Conservation (phyloP, 2,797 vertebrate species). For the Sciurus carolinensis region DNA sequence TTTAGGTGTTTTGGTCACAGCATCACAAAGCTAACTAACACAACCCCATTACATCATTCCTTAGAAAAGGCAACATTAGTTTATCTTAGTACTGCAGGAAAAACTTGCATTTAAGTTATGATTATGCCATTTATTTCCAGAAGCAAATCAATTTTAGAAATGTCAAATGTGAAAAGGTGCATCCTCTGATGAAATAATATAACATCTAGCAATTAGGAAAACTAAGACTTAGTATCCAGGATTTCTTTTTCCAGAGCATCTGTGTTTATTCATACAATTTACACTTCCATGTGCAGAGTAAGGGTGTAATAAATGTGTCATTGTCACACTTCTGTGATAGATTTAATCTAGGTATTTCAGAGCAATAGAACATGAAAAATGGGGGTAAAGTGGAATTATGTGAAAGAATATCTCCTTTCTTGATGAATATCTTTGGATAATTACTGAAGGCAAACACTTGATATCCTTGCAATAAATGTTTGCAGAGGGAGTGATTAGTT, state of each 20-base stretch:
- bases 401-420: not conserved
- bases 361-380: not conserved
- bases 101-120: not conserved
- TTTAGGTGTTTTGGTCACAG: too few species aligned
- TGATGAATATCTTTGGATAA: not conserved
- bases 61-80: not conserved
- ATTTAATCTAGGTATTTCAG: not conserved
- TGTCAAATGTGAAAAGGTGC: not conserved
- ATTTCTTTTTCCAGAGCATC: not conserved
- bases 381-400: not conserved
- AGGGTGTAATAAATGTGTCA: not conserved
- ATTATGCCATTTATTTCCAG: not conserved
- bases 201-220: not conserved
- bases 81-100: not conserved
- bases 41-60: not conserved
- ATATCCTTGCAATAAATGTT: not conserved
- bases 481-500: not conserved
- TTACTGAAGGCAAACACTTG: not conserved
- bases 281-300: not conserved
- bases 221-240: not conserved
- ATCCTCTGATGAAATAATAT: not conserved
- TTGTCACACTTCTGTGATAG: not conserved
- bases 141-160: conserved; percentile 49
- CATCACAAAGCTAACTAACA: too few species aligned
- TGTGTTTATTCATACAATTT: not conserved